phyloP scores from a whole-genome alignment of 2,888 invertebrate species.

The Dascillus cervinus region DNA sequence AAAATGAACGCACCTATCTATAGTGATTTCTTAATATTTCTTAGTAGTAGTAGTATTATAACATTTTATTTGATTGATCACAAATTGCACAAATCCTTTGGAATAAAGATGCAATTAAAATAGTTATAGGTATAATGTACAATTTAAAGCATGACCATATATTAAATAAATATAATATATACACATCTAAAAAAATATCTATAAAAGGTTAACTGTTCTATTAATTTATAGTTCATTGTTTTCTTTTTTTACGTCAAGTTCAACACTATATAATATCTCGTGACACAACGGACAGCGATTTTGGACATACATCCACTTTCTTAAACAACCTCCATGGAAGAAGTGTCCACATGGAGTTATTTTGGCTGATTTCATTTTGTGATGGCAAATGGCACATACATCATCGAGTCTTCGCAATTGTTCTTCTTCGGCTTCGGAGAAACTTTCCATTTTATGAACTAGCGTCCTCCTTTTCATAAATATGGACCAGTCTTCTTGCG shows the following conservation, averaged over 20 bases:
- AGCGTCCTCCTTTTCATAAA: conserved; percentile 87
- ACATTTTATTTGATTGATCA: no score
- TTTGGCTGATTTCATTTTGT: conserved; percentile 82
- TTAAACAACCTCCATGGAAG: conserved; percentile 88
- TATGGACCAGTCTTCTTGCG: conserved; percentile 81
- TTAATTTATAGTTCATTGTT: no score
- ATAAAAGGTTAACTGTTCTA: no score
- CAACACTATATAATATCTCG: conserved; percentile 67
- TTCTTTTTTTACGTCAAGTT: conserved; percentile 46
- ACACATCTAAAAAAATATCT: no score
- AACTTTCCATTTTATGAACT: conserved; percentile 85
- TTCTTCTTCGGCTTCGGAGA: conserved; percentile 75
- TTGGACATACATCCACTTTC: conserved; percentile 94
- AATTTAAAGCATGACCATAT: no score
- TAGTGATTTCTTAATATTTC: no score
- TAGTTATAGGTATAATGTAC: no score
- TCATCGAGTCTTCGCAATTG: conserved; percentile 73
- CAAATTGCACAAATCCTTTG: no score
- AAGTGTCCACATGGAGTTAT: conserved; percentile 84
- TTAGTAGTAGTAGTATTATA: no score
- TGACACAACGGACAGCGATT: conserved; percentile 93
- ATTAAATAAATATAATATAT: no score
- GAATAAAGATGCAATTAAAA: no score
- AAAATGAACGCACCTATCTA: no score
- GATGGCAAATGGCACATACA: conserved; percentile 95